Base-by-base conservation (phyloP, 1,140 invertebrate species). In the Teleogryllus occipitalis region DNA sequence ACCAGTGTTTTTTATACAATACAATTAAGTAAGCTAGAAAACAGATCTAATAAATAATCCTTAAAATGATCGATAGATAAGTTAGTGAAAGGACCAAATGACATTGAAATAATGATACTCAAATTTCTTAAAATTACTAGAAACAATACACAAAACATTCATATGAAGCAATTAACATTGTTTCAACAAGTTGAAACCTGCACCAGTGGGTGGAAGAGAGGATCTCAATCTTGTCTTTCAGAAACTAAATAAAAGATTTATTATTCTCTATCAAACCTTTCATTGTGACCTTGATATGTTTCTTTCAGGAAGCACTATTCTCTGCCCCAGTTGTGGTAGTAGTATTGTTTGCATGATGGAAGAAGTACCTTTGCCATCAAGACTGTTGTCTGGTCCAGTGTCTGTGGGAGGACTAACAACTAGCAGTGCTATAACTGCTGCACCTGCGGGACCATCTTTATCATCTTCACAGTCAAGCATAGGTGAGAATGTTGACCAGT, bases 271-370 rank as follows among this genome's bases (percentile, higher is more conserved):
- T 39, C 27, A 39, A 65, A 65, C 54, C 54, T 18, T 18, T 65
- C 7, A 7, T 65, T 3, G 2, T 65, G 2, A 18, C 10, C 10
- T 10, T 65, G 18, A 65, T 7, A 14, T 65, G 54, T 65, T 10
- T 77, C 18, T 77, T 77, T 48, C 76, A 77, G 76, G 48, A 18
- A 47, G 76, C 46, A 47, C 47, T 8, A 18, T 27, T 65, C 54
- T 65, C 49, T 92, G 91, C 84, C 90, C 89, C n/a, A 86, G 87
- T 14, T 92, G 91, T 82, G 84, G 86, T 39, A 91, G 90, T 81
- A 87, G 84, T 0, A 84, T 90, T 72, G 88, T 92, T 18, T 87
- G 90, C 14, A 88, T 91, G 86, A 82, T 86, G 49, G 82, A 85
- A 75, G 83, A 83, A 39, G 22, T 74, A 21, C 81, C 79, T 14